Conservation (phyloP, 2,797 vertebrate genomes). For the Acanthopagrus latus region DNA sequence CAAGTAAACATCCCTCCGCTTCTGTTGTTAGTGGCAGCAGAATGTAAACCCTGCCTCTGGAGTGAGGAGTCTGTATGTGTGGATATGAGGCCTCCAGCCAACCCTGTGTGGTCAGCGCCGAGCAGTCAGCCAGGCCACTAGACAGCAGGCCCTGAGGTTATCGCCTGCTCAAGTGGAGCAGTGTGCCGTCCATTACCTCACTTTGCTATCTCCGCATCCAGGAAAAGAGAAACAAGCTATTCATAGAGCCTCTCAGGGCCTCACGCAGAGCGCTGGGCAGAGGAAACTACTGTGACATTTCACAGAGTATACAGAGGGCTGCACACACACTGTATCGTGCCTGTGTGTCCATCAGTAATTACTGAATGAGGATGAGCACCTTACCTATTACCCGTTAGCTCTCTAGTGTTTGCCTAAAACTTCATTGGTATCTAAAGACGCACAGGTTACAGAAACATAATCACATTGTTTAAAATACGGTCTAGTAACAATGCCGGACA, state of each 20-base stretch:
- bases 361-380: constrained; percentile 1
- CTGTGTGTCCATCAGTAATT: constrained; percentile 4
- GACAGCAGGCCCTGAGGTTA: constrained; percentile 77
- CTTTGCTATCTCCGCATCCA: constrained; percentile 74
- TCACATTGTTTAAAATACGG: constrained; percentile 1
- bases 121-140: constrained; percentile 71
- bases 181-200: constrained; percentile 78
- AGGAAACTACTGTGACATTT: constrained; percentile 47
- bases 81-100: constrained; percentile 68
- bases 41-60: constrained; percentile 59
- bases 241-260: constrained; percentile 76
- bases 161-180: constrained; percentile 77
- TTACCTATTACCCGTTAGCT: not conserved
- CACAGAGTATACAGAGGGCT: constrained; percentile 8
- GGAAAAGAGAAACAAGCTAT: constrained; percentile 76
- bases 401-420: not conserved
- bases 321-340: constrained; percentile 5
- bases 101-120: constrained; percentile 62
- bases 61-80: constrained; percentile 58
- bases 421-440: constrained; percentile 5
- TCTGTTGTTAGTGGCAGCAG: constrained; percentile 72
- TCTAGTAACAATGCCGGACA: not conserved
- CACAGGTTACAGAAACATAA: constrained; percentile 7
- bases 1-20: constrained; percentile 70
- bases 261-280: constrained; percentile 42